Base-by-base conservation (phyloP, 2,797 vertebrate species). In the Phylloscopus collybita region DNA sequence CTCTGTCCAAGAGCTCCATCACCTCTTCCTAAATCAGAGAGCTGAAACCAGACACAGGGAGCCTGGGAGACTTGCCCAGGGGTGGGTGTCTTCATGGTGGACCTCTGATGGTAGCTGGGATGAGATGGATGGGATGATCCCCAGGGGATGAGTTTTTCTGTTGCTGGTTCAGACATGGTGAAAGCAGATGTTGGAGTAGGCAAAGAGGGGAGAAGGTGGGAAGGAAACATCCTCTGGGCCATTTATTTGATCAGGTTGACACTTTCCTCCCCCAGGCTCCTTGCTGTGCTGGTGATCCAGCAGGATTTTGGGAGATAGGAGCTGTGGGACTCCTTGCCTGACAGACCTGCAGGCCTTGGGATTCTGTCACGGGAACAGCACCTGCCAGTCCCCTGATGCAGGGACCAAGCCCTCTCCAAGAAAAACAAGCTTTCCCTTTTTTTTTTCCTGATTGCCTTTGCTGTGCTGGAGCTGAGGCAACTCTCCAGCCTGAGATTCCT, bases 121-220 rank as follows among this genome's bases (percentile, higher is more conserved):
- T 47, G 59, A 67, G 30, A 9, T 1, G n/a, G 72, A 11, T n/a
- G 67, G 51, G 72, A 5, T 50, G 38, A 62, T 47, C 13, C 44
- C 57, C 81, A n/a, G 0, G 0, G 61, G 47, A 38, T 29, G 50
- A 34, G 38, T 20, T 54, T 73, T 65, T 7, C 18, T 59, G 20
- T 19, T 13, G 32, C 26, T 44, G 53, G 5, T 27, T 47, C 76
- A 56, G 71, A 13, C 1, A 1, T 0, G 3, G 38, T 20, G 62
- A 3, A 20, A 54, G 27, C 1, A 36, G 10, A 25, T 30, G 16
- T 3, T 54, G 19, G 21, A 30, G 20, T 0, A 16, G 54, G 11
- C 8, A 8, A 54, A 6, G 5, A 45, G 79, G 57, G 74, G 38
- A 30, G 22, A 44, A 40, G 11, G 78, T 6, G 62, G 80, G n/a